Base-by-base conservation (phyloP, 2,888 invertebrate genomes). In the Trachelus tabidus region DNA sequence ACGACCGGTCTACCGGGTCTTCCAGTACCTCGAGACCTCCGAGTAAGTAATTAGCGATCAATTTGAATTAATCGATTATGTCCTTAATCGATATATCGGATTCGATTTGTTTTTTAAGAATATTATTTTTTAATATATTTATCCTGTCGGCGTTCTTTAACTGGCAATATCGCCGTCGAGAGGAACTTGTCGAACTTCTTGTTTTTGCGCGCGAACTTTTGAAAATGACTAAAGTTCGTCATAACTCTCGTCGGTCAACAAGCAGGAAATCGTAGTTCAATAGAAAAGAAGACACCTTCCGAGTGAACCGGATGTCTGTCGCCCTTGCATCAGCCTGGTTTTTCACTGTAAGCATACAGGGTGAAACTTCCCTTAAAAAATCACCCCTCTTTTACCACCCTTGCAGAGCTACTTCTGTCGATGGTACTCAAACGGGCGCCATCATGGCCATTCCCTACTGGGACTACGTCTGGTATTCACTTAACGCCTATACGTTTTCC, bases 1-100 rank as follows among this genome's bases (percentile, higher is more conserved):
- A 91, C 95, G 95, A 92, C 96, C 96, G 91, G 95, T 95, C 85
- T 96, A 96, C 93, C 94, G 95, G 93, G 95, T 95, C 91, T 96
- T 96, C 93, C 96, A 96, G 93, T 96, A 96, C 93, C 94, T 96
- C 92, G 96, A 96, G 93, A 95, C 96, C 80, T 85, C 87, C 88
- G 91, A 90, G 96, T 96, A 93, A 96, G 96, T 95, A 89, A 56
- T 9, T 6, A 23, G 2, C 23, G 23, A 23, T 15, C 56, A 1
- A 15, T 40, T 40, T 40, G 40, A 40, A 6, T 56, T 56, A 23
- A 56, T 56, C 23, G 56, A 56, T 56, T 56, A 23, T 1, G 9
- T 23, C 23, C 2, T 23, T 56, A 56, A 56, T 56, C 56, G 56
- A 56, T 56, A 56, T 23, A 56, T 56, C 0, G 23, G 2, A 56